Evolutionary conservation across 2,113 vertebrate genomes (phyloP).

Genomic region (Recurvirostra avosetta): DNA sequence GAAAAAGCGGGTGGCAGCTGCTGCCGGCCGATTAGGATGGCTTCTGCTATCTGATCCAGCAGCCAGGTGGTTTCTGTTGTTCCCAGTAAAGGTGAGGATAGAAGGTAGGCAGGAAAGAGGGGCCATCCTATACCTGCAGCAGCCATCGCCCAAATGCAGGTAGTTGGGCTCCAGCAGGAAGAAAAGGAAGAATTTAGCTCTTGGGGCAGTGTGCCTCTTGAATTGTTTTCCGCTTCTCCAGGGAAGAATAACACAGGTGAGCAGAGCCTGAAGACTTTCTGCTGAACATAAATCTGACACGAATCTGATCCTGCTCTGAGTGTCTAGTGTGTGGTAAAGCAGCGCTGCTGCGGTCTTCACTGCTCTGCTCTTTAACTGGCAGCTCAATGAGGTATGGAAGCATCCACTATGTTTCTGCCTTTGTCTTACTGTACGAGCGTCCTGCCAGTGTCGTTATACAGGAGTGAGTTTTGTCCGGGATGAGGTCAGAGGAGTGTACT

Average conservation of each 20-base stretch:
- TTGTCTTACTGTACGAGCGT: neutral
- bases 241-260: neutral
- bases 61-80: conserved; percentile 11
- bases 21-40: neutral
- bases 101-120: neutral
- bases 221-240: neutral
- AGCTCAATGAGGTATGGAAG: neutral
- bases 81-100: neutral
- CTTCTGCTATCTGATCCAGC: neutral
- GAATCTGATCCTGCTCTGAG: neutral
- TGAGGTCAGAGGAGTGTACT: neutral
- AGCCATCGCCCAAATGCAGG: neutral
- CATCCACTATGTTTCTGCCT: rapidly evolving
- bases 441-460: neutral
- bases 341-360: neutral
- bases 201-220: neutral
- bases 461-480: neutral
- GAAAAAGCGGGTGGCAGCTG: neutral
- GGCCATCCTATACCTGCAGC: neutral
- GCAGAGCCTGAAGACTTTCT: neutral
- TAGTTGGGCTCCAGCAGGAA: neutral
- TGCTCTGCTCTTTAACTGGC: neutral
- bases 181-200: neutral
- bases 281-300: neutral
- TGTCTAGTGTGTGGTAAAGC: neutral